Conservation (phyloP, 2,797 vertebrate species). For the Petrocephalus schoutedeni region DNA sequence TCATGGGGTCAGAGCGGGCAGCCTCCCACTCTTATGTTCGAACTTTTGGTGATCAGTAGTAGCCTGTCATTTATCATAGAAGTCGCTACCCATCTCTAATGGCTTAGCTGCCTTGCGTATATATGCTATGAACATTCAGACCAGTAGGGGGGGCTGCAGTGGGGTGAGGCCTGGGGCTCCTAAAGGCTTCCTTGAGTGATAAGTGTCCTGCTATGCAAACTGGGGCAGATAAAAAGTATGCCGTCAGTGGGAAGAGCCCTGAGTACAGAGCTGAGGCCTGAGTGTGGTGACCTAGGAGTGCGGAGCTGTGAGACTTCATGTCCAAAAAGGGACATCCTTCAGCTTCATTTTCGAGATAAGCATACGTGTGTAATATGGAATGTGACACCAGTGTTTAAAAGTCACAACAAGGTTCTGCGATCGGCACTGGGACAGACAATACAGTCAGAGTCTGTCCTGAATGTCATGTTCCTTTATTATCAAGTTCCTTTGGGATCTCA, state of each 20-base stretch:
- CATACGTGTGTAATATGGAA: not conserved
- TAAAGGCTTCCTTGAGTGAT: not conserved
- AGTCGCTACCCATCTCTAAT: not conserved
- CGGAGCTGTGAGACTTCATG: not conserved
- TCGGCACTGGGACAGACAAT: not conserved
- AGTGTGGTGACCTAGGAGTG: not conserved
- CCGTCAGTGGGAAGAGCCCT: not conserved
- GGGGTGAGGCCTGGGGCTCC: not conserved
- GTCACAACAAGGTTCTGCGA: constrained; percentile 1
- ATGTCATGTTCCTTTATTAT: constrained; percentile 27
- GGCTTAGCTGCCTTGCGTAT: not conserved
- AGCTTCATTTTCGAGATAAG: not conserved
- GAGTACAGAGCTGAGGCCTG: not conserved
- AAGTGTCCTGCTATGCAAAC: not conserved
- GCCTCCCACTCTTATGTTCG: not conserved
- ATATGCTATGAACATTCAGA: not conserved
- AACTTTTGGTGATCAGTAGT: not conserved
- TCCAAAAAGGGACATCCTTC: not conserved
- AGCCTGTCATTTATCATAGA: not conserved
- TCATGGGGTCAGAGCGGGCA: not conserved
- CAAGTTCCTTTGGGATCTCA: constrained; percentile 25
- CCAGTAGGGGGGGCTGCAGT: constrained; percentile 1
- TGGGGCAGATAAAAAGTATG: not conserved
- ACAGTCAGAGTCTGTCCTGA: constrained; percentile 7
- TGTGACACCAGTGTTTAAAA: constrained; percentile 17